Evolutionary conservation across 2,113 vertebrate species (phyloP).

Genomic region (Taurulus bubalis): DNA sequence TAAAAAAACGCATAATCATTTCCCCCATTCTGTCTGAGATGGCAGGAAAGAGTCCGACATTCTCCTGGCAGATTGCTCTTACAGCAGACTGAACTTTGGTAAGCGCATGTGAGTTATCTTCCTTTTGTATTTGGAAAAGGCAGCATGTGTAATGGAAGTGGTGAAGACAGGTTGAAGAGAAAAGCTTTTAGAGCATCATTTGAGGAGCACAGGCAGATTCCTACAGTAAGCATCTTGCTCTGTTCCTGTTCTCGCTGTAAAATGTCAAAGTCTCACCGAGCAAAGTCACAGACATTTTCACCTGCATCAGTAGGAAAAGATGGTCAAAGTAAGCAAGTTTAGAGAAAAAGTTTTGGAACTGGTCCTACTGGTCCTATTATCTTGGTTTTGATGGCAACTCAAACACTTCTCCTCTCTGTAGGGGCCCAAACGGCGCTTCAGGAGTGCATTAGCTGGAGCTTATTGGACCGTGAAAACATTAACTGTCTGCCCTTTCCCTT

Average conservation of each 20-base stretch:
- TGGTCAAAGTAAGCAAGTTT: constrained; percentile 31
- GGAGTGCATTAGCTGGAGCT: constrained; percentile 70
- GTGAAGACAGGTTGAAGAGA: constrained; percentile 10
- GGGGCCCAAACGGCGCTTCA: constrained; percentile 50
- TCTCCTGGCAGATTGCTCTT: constrained; percentile 65
- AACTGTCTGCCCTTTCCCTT: constrained; percentile 64
- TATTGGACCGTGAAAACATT: constrained; percentile 63
- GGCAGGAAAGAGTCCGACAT: constrained; percentile 71
- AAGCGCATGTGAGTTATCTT: constrained; percentile 42
- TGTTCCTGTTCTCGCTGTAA: background rate
- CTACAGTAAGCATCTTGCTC: constrained; percentile 20
- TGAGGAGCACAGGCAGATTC: constrained; percentile 8
- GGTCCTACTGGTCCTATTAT: constrained; percentile 42
- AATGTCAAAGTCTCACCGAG: background rate
- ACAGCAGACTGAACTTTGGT: constrained; percentile 34
- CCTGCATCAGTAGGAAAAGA: constrained; percentile 36
- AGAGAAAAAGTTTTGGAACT: constrained; percentile 41
- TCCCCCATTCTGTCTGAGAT: constrained; percentile 58
- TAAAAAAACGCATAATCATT: constrained; percentile 69
- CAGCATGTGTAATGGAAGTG: constrained; percentile 52
- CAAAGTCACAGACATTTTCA: constrained; percentile 2
- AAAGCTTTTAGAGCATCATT: constrained; percentile 62
- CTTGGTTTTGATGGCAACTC: constrained; percentile 36
- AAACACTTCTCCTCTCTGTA: constrained; percentile 19
- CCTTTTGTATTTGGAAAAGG: constrained; percentile 39